Evolutionary conservation across 2,797 vertebrate species (phyloP).

Genomic region (Petrocephalus sullivani): DNA sequence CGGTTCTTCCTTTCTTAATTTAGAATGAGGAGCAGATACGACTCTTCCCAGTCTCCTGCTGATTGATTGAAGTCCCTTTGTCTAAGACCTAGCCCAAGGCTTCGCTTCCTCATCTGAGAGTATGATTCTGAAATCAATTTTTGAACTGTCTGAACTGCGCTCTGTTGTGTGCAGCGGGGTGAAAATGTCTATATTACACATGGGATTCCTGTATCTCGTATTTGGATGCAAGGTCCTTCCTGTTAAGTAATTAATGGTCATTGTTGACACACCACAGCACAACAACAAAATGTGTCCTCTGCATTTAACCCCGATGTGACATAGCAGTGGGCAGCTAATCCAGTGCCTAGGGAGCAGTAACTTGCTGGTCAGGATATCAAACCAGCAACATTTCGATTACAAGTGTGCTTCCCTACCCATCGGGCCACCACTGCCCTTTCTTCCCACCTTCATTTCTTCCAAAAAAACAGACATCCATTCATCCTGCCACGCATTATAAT

Average conservation of each 20-base stretch:
- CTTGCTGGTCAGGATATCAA: too few relatives aligned
- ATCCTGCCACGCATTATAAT: not conserved
- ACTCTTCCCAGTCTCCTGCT: conserved; percentile 12
- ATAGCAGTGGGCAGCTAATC: too few relatives aligned
- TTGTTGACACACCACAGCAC: too few relatives aligned
- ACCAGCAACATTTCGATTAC: too few relatives aligned
- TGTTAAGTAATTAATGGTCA: too few relatives aligned
- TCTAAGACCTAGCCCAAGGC: conserved; percentile 8
- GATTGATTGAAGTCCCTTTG: conserved; percentile 13
- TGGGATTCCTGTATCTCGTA: not conserved
- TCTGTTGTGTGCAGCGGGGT: not conserved
- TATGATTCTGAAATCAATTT: not conserved
- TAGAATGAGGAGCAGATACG: conserved; percentile 31
- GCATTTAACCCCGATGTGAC: too few relatives aligned
- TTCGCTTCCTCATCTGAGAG: not conserved
- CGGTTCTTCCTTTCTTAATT: conserved; percentile 24
- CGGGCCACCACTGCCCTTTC: not conserved
- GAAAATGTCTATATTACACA: not conserved
- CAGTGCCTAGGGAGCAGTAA: too few relatives aligned
- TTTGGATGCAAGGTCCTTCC: not conserved
- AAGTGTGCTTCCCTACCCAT: too few relatives aligned
- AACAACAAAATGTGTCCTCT: too few relatives aligned
- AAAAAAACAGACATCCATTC: not conserved
- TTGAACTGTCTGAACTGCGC: not conserved
- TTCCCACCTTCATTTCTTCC: not conserved